These are phyloP conservation scores for Hartigia nigra DNA, from an alignment of 2,888 invertebrate species.

Conservation along the genomic window DNA sequence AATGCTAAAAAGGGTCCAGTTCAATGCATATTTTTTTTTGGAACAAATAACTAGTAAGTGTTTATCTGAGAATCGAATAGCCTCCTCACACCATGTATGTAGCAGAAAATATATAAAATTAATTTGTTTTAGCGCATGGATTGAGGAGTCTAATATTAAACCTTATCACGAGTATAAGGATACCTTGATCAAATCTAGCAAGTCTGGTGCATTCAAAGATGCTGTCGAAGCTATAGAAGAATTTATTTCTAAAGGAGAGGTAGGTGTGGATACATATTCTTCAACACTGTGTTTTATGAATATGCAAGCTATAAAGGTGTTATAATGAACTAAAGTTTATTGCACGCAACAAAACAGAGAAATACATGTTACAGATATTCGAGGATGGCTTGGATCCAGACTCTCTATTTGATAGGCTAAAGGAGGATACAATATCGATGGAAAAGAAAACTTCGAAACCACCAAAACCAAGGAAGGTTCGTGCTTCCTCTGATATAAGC, in stretches of 20 bases:
- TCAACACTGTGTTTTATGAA: neutral
- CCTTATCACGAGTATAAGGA: conserved; percentile 85
- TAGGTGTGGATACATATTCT: conserved; percentile 52
- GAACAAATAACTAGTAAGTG: conserved; percentile 95
- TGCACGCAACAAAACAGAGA: neutral
- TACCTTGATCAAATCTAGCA: conserved; percentile 79
- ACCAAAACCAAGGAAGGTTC: conserved; percentile 66
- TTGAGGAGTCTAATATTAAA: conserved; percentile 85
- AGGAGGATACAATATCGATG: conserved; percentile 68
- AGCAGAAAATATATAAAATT: neutral
- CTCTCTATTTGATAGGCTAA: conserved; percentile 79
- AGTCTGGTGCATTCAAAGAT: conserved; percentile 80
- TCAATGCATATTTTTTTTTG: conserved; percentile 94
- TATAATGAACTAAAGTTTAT: neutral
- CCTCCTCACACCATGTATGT: neutral
- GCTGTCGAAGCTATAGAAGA: conserved; percentile 85
- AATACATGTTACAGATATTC: conserved; percentile 60
- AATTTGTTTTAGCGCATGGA: conserved; percentile 81
- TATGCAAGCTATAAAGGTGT: neutral
- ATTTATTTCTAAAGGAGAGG: conserved; percentile 78
- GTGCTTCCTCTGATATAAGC: conserved; percentile 22
- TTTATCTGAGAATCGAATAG: neutral
- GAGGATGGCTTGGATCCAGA: conserved; percentile 74
- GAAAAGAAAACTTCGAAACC: conserved; percentile 59
- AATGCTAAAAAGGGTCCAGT: conserved; percentile 77